Conservation (phyloP, 2,888 invertebrate genomes). For the Hanleya hanleyi region DNA sequence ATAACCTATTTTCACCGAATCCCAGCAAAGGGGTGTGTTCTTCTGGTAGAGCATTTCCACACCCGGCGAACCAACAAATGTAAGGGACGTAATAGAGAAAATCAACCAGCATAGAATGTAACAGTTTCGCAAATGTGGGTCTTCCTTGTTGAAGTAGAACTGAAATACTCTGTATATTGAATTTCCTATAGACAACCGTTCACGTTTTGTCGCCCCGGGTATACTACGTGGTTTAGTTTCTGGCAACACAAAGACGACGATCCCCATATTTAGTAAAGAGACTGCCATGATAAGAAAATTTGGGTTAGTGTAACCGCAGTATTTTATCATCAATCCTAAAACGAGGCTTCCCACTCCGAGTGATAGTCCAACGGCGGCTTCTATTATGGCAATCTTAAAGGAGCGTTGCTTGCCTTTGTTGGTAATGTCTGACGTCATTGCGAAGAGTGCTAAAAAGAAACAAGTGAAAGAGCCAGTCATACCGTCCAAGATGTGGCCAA, state of each 20-base stretch:
- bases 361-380: constrained; percentile 31
- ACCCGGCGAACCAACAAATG: constrained; percentile 25
- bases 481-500: constrained; percentile 39
- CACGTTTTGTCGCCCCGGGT: constrained; percentile 16
- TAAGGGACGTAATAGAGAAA: constrained; percentile 25
- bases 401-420: constrained; percentile 34
- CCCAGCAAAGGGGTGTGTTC: constrained; percentile 45
- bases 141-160: constrained; percentile 26
- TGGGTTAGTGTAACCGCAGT: constrained; percentile 27
- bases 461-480: constrained; percentile 35
- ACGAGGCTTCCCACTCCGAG: constrained; percentile 22
- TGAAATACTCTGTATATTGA: constrained; percentile 31
- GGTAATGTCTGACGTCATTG: constrained; percentile 42
- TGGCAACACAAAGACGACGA: constrained; percentile 31
- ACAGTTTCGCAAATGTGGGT: neutral
- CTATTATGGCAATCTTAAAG: constrained; percentile 31
- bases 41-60: constrained; percentile 42
- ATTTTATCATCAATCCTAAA: constrained; percentile 38
- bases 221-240: constrained; percentile 30
- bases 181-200: constrained; percentile 13
- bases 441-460: constrained; percentile 27
- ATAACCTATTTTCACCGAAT: constrained; percentile 39
- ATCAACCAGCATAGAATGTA: constrained; percentile 25
- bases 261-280: constrained; percentile 19
- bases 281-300: constrained; percentile 22